Base-by-base conservation (phyloP, 2,113 vertebrate species). In the Perca schrenkii region DNA sequence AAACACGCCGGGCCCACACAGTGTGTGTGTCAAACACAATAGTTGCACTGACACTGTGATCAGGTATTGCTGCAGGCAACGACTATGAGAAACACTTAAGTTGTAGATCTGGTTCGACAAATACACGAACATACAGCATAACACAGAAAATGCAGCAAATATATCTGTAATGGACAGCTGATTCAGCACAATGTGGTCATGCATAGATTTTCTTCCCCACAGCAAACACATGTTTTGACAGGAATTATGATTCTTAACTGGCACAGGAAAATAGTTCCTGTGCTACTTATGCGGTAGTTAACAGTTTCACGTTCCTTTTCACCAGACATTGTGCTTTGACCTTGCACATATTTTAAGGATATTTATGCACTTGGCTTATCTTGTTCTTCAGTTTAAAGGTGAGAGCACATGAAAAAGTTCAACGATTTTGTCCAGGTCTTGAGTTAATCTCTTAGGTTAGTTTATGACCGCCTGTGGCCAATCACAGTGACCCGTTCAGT, bases 21-120 rank as follows among this genome's bases (percentile, higher is more conserved):
- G 69, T 74, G 84, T 66, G 85, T 77, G 83, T 92, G 92, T 91
- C 89, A 91, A 91, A 92, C 90, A 90, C 88, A 93, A 89, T 91
- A 85, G 86, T 34, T 83, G 31, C 63, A 64, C 66, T 78, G 86
- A 86, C 67, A 69, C 77, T 62, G 64, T 88, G 83, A 84, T 89
- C 86, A 76, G 78, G 71, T 89, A 76, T 86, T 76, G 70, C 87
- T 83, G 64, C 49, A 68, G 71, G 74, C 56, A 87, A 60, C 36
- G 19, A 80, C 78, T 63, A 19, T 56, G 61, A 86, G 53, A 89
- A 85, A 86, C 85, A 63, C 71, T 91, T 53, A 46, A 78, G 73
- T 60, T 74, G 17, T 74, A 78, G 70, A 79, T 77, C 47, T 61
- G 67, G 52, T 83, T 88, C 40, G n/a, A 85, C 76, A 84, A 74